Percentiles rank a stretch among this genome's conserved stretches.
phyloP scores from a whole-genome alignment of 2,888 invertebrate species.

The Drosophila nigritarsus region DNA sequence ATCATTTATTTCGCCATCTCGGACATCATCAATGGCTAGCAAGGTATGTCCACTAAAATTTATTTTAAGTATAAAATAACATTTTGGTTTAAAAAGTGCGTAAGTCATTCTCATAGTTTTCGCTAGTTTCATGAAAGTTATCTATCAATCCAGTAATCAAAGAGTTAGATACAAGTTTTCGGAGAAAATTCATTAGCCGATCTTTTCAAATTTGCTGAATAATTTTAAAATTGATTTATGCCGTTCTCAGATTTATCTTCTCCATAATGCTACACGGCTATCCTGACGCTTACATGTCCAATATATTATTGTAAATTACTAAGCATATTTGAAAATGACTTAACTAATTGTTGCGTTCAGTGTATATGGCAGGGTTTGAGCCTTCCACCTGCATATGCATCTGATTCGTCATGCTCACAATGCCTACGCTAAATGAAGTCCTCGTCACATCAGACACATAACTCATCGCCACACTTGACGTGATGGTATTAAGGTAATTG shows the following conservation, averaged over 20 bases:
- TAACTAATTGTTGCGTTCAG: background rate
- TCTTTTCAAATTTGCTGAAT: background rate
- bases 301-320: background rate
- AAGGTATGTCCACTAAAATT: slow-evolving; percentile 63
- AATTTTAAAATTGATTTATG: background rate
- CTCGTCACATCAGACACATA: too few species aligned
- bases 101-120: too few species aligned
- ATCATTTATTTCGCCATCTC: slow-evolving; percentile 81
- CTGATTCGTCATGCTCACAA: too few species aligned
- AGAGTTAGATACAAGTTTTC: background rate
- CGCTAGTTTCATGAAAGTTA: background rate
- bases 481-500: background rate
- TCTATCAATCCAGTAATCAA: too few species aligned
- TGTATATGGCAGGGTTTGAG: background rate
- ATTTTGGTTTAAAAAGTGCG: background rate
- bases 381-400: background rate
- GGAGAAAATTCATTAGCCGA: background rate
- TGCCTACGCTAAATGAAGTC: too few species aligned
- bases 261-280: too few species aligned
- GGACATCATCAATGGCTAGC: slow-evolving; percentile 87
- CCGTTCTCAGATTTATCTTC: background rate
- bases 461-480: background rate
- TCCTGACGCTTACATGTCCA: background rate
- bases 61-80: background rate
- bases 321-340: background rate